phyloP scores from a whole-genome alignment of 2,797 vertebrate genomes.

The Chromobotia macracanthus region DNA sequence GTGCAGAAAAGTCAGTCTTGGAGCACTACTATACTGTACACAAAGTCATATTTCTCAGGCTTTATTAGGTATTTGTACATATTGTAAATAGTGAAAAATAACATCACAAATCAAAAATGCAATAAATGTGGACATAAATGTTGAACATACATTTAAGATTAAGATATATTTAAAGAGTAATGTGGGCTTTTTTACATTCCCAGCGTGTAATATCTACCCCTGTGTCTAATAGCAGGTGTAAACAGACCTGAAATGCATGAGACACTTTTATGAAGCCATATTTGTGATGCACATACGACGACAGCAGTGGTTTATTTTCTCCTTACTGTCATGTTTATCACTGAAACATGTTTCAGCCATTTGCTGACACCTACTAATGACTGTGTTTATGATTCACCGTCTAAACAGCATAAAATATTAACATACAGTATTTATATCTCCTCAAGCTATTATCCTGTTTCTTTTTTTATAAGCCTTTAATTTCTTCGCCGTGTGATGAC shows the following conservation, averaged over 20 bases:
- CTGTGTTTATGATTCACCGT: background rate
- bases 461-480: constrained; percentile 22
- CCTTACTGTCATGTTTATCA: background rate
- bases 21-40: background rate
- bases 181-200: background rate
- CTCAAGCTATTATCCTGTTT: constrained; percentile 18
- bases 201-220: background rate
- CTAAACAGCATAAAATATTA: constrained; percentile 16
- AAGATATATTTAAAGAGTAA: background rate
- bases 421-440: constrained; percentile 29
- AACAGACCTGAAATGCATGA: background rate
- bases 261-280: background rate
- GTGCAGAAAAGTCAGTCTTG: background rate
- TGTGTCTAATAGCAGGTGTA: background rate
- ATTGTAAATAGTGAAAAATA: background rate
- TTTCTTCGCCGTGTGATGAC: background rate
- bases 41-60: background rate
- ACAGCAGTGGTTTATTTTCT: constrained; percentile 5
- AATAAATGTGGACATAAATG: constrained; percentile 13
- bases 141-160: too few relatives aligned
- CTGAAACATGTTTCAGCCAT: background rate
- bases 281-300: background rate
- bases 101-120: background rate
- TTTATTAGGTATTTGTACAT: background rate
- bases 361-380: constrained; percentile 32